Evolutionary conservation across 2,888 invertebrate species (phyloP).

Genomic region (Chalcosyrphus nemorum): DNA sequence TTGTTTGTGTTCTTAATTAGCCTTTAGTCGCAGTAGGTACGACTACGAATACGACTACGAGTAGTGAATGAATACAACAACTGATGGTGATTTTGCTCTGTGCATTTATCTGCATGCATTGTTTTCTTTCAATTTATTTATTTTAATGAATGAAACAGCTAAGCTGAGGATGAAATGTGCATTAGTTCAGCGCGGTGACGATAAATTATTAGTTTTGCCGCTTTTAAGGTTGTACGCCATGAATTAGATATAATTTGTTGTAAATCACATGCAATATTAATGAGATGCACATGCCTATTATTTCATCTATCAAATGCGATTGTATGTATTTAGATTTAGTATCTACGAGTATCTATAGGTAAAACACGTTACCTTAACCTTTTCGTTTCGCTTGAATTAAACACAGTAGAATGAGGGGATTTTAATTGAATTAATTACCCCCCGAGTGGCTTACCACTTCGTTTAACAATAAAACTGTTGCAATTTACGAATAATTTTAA

Average conservation of each 20-base stretch:
- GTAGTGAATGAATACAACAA: constrained; percentile 30
- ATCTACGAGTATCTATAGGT: background rate
- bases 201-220: constrained; percentile 1
- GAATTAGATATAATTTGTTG: background rate
- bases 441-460: background rate
- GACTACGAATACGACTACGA: background rate
- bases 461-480: background rate
- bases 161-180: constrained; percentile 8
- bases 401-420: background rate
- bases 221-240: background rate
- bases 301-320: constrained; percentile 16
- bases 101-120: constrained; percentile 18
- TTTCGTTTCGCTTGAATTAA: constrained; percentile 25
- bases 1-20: constrained; percentile 74
- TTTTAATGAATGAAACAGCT: constrained; percentile 51
- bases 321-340: background rate
- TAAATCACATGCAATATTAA: constrained; percentile 26
- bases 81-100: constrained; percentile 21
- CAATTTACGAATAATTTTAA: background rate
- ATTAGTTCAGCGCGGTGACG: background rate
- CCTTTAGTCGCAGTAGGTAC: constrained; percentile 1
- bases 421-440: constrained; percentile 29
- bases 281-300: constrained; percentile 14
- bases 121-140: constrained; percentile 44
- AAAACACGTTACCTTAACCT: background rate